Evolutionary conservation across 1,140 invertebrate genomes (phyloP).

Genomic region (Acromyrmex echinatior): DNA sequence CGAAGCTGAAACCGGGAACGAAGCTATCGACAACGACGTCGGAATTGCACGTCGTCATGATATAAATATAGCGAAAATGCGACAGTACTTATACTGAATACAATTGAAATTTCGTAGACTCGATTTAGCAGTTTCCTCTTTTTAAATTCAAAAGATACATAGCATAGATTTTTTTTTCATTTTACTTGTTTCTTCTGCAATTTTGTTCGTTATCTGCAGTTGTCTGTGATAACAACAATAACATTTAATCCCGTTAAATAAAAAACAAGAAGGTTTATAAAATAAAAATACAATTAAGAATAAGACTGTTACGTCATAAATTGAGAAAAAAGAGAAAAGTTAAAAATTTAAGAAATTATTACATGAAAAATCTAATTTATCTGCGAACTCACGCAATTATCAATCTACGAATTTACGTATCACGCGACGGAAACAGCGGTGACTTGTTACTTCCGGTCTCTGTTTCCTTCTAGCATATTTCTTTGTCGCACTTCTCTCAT

Average conservation of each 20-base stretch:
- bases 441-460: constrained; percentile 65
- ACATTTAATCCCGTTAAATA: background rate
- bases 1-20: constrained; percentile 28
- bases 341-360: constrained; percentile 27
- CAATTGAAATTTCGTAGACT: background rate
- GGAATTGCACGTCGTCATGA: constrained; percentile 6
- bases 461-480: constrained; percentile 57
- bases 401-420: constrained; percentile 32
- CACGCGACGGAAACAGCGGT: constrained; percentile 67
- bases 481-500: constrained; percentile 54
- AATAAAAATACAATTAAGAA: background rate
- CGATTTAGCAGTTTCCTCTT: background rate
- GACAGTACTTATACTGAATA: background rate
- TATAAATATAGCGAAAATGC: constrained; percentile 3
- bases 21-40: constrained; percentile 36
- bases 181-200: background rate
- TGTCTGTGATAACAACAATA: background rate
- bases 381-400: constrained; percentile 7
- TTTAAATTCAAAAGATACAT: background rate
- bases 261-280: background rate
- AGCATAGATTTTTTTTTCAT: background rate
- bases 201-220: background rate
- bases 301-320: background rate
- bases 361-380: background rate
- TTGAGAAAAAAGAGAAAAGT: background rate